These are phyloP conservation scores for Leptopilina myrica DNA, from an alignment of 2,888 invertebrate species.

Conservation along the genomic window DNA sequence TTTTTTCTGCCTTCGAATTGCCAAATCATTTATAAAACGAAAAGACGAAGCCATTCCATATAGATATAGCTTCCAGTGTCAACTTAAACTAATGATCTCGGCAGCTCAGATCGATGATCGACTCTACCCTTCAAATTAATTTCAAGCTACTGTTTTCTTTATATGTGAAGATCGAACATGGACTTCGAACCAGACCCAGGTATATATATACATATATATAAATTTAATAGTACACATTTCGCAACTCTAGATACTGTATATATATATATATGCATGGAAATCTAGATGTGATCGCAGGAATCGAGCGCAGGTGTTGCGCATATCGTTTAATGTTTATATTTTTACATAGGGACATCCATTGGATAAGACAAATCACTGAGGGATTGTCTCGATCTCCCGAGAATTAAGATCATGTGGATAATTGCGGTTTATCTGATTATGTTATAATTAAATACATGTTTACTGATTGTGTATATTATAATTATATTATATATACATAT, in stretches of 20 bases:
- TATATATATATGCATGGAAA: slow-evolving; percentile 4
- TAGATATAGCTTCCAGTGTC: slow-evolving; percentile 44
- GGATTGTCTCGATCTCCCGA: neutral
- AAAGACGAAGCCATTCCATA: neutral
- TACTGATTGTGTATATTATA: too few relatives aligned
- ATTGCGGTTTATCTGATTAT: neutral
- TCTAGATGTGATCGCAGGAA: slow-evolving; percentile 5
- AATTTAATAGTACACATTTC: slow-evolving; percentile 6
- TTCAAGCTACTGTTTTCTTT: slow-evolving; percentile 34
- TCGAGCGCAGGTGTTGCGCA: slow-evolving; percentile 20
- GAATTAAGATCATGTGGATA: neutral
- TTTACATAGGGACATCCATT: neutral
- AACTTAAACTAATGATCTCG: slow-evolving; percentile 49
- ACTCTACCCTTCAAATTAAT: slow-evolving; percentile 37
- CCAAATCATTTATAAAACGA: slow-evolving; percentile 52
- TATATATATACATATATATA: too few relatives aligned
- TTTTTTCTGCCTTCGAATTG: slow-evolving; percentile 16
- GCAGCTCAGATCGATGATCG: slow-evolving; percentile 37
- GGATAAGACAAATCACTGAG: neutral
- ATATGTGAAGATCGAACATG: neutral
- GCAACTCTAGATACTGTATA: neutral
- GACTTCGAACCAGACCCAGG: neutral
- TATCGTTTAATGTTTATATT: slow-evolving; percentile 23
- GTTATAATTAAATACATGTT: neutral
- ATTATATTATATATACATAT: too few relatives aligned